phyloP scores from a whole-genome alignment of 2,797 vertebrate species.

The Hippocampus kuda region DNA sequence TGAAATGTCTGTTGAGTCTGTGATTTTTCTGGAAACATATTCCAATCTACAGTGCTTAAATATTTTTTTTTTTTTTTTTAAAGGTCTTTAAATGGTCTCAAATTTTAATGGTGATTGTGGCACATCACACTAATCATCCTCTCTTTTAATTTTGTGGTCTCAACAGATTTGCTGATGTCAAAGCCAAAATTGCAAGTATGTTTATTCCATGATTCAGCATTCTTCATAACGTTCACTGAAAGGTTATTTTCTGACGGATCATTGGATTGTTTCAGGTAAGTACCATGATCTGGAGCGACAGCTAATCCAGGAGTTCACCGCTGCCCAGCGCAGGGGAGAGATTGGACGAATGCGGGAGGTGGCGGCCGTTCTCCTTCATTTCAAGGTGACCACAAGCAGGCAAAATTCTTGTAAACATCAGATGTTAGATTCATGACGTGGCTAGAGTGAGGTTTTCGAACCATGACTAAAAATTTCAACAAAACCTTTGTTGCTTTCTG shows the following conservation, averaged over 20 bases:
- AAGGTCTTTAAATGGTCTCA: too few relatives aligned
- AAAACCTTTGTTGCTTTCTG: slow-evolving; percentile 42
- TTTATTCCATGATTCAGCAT: slow-evolving; percentile 22
- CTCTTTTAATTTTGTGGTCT: slow-evolving; percentile 25
- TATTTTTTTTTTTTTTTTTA: too few relatives aligned
- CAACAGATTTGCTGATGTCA: slow-evolving; percentile 94
- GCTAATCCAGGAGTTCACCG: slow-evolving; percentile 95
- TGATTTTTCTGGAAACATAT: too few relatives aligned
- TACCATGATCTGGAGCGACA: slow-evolving; percentile 98
- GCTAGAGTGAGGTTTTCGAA: not conserved
- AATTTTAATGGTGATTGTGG: not conserved
- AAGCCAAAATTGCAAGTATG: slow-evolving; percentile 99
- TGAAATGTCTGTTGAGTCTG: too few relatives aligned
- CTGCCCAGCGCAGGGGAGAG: slow-evolving; percentile 87
- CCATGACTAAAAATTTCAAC: slow-evolving; percentile 7
- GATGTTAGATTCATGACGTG: not conserved
- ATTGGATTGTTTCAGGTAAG: slow-evolving; percentile 73
- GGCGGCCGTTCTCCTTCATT: slow-evolving; percentile 94
- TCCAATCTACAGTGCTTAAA: not conserved
- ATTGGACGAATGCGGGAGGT: slow-evolving; percentile 97
- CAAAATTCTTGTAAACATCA: not conserved
- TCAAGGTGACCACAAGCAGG: slow-evolving; percentile 77
- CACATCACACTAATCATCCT: slow-evolving; percentile 3
- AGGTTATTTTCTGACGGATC: not conserved
- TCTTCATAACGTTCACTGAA: not conserved